Evolutionary conservation across 2,888 invertebrate species (phyloP).

Genomic region (Operophtera brumata): DNA sequence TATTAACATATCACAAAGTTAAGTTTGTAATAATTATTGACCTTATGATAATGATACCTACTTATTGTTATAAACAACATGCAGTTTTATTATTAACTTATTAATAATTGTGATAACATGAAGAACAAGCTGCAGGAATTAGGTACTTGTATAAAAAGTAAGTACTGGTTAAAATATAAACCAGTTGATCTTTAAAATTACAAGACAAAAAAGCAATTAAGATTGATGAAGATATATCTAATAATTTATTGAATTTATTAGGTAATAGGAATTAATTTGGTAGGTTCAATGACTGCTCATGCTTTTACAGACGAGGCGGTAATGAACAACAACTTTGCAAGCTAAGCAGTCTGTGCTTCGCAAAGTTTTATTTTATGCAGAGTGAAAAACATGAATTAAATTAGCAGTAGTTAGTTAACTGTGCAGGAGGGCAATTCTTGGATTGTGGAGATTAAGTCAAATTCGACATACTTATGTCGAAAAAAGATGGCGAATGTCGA

Average conservation of each 20-base stretch:
- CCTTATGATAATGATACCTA: neutral
- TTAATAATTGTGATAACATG: neutral
- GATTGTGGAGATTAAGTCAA: too few relatives aligned
- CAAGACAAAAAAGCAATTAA: slow-evolving; percentile 24
- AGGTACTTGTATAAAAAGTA: neutral
- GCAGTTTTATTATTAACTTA: neutral
- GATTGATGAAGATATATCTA: slow-evolving; percentile 22
- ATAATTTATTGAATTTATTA: neutral
- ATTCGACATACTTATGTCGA: too few relatives aligned
- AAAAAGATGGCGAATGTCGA: too few relatives aligned
- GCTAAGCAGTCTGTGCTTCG: too few relatives aligned
- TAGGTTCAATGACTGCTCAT: neutral
- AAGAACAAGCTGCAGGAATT: neutral
- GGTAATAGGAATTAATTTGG: too few relatives aligned
- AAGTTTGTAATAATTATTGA: slow-evolving; percentile 9
- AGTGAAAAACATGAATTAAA: too few relatives aligned
- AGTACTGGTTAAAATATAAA: neutral
- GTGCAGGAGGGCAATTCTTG: too few relatives aligned
- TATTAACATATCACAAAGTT: slow-evolving; percentile 19
- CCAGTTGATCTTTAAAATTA: slow-evolving; percentile 8
- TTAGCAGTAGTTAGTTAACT: too few relatives aligned
- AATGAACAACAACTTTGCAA: too few relatives aligned
- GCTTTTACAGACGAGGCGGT: too few relatives aligned
- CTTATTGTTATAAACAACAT: neutral
- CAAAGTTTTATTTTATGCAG: too few relatives aligned